Evolutionary conservation across 2,888 invertebrate genomes (phyloP).

Genomic region (Serrognathus titanus): DNA sequence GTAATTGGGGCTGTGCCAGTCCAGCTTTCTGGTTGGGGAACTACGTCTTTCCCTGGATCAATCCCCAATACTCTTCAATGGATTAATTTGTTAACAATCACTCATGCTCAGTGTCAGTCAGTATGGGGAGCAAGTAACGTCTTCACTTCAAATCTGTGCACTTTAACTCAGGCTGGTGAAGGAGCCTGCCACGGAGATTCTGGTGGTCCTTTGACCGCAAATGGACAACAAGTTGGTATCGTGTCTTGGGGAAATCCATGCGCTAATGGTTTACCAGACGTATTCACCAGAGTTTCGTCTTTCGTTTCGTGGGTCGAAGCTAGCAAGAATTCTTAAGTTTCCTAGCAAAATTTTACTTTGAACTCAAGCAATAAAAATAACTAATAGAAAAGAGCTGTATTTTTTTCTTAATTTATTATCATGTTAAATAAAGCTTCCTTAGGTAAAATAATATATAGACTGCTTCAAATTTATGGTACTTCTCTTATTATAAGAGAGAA

Average conservation of each 20-base stretch:
- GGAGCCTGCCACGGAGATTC: constrained; percentile 56
- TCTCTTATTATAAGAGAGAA: too few species aligned
- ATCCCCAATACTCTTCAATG: constrained; percentile 55
- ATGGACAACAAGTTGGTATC: constrained; percentile 17
- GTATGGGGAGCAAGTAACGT: constrained; percentile 42
- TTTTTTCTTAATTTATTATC: too few species aligned
- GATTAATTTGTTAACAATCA: constrained; percentile 52
- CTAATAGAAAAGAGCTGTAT: too few species aligned
- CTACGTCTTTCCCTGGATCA: constrained; percentile 52
- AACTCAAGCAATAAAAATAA: too few species aligned
- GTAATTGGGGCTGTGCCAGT: constrained; percentile 37
- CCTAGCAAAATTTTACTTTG: too few species aligned
- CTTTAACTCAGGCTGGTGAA: constrained; percentile 56
- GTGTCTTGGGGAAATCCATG: constrained; percentile 50
- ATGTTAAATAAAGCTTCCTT: too few species aligned
- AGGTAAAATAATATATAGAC: too few species aligned
- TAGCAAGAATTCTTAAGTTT: neutral
- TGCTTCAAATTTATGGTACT: too few species aligned
- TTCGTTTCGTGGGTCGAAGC: constrained; percentile 26
- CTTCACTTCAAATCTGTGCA: constrained; percentile 52
- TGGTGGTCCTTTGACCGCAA: constrained; percentile 18
- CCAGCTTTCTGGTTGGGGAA: constrained; percentile 42
- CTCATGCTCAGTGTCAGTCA: constrained; percentile 53
- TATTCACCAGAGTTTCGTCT: constrained; percentile 45
- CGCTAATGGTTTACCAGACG: constrained; percentile 45